These are phyloP conservation scores for Pluvianellus socialis DNA, from an alignment of 2,113 vertebrate genomes.

Conservation along the genomic window DNA sequence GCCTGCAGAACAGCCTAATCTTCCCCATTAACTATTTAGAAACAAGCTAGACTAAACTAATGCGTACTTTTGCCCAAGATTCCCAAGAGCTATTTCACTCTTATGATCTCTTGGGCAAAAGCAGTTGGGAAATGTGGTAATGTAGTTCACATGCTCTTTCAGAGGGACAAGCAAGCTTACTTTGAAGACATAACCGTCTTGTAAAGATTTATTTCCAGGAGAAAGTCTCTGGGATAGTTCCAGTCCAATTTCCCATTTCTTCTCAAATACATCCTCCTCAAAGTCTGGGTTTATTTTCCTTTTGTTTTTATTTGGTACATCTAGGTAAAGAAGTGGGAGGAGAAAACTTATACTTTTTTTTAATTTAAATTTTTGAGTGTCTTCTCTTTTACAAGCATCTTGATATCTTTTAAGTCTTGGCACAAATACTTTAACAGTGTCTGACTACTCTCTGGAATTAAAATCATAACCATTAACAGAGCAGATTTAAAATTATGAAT, in stretches of 20 bases:
- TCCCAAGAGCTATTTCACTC: not conserved
- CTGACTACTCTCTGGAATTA: not conserved
- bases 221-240: not conserved
- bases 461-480: not conserved
- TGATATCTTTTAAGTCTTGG: not conserved
- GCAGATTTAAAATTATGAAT: not conserved
- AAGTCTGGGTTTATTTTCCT: not conserved
- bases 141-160: not conserved
- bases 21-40: not conserved
- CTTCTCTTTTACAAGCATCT: not conserved
- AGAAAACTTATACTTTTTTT: not conserved
- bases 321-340: not conserved
- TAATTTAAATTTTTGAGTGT: not conserved
- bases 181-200: not conserved
- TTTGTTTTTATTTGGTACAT: not conserved
- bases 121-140: not conserved
- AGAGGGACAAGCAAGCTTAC: not conserved
- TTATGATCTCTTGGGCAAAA: not conserved
- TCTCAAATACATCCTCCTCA: not conserved
- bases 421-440: not conserved
- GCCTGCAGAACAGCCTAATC: not conserved
- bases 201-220: not conserved
- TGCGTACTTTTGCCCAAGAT: not conserved
- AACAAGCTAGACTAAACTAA: not conserved
- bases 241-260: not conserved